Conservation (phyloP, 2,113 vertebrate genomes). For the Lucifuga dentata region DNA sequence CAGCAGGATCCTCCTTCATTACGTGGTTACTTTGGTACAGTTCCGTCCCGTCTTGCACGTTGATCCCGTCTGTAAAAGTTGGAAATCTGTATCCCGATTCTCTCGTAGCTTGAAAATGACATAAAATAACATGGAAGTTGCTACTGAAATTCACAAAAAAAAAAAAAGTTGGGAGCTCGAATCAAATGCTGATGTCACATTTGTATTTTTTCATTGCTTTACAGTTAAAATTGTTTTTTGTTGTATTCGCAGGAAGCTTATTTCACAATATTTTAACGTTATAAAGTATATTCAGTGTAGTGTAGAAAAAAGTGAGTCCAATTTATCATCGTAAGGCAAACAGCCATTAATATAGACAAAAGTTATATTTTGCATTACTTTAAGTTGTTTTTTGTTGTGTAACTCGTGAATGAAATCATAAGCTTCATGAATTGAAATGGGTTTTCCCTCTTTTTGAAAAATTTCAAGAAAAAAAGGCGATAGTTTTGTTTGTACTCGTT, state of each 20-base stretch:
- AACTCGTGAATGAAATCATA: too few species aligned
- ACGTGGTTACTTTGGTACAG: slow-evolving; percentile 50
- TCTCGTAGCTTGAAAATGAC: slow-evolving; percentile 8
- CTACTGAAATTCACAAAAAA: slow-evolving; percentile 9
- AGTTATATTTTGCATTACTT: neutral
- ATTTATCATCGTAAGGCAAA: slow-evolving; percentile 48
- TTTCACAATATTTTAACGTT: too few species aligned
- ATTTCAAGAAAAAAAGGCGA: slow-evolving; percentile 12
- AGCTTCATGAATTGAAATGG: too few species aligned
- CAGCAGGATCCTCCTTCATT: slow-evolving; percentile 38
- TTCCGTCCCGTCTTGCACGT: slow-evolving; percentile 27
- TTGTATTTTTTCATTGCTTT: slow-evolving; percentile 8
- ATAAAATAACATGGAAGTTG: neutral
- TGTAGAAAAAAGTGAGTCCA: neutral
- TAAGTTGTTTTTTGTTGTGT: too few species aligned
- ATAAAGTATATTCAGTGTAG: neutral
- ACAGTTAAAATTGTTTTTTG: too few species aligned
- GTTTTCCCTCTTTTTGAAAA: neutral
- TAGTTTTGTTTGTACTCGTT: too few species aligned
- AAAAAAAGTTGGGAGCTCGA: neutral
- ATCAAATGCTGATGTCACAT: neutral
- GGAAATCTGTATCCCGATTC: slow-evolving; percentile 18
- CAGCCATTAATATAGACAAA: neutral
- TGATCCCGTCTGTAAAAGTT: neutral
- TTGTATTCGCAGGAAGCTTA: too few species aligned